phyloP scores from a whole-genome alignment of 2,888 invertebrate species.

The Latrodectus elegans region DNA sequence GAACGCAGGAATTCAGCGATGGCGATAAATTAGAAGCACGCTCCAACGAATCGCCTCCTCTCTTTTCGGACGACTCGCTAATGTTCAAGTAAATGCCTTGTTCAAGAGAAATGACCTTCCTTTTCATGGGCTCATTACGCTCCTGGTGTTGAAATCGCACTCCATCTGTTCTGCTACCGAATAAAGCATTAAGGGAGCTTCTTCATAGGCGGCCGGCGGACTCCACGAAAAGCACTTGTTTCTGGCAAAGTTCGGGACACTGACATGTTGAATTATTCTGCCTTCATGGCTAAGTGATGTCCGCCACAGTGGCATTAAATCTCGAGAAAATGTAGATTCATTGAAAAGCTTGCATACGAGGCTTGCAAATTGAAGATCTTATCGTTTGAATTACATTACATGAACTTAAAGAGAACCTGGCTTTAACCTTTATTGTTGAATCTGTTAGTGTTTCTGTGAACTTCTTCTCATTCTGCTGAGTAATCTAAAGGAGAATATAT shows the following conservation, averaged over 20 bases:
- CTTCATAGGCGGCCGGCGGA: background rate
- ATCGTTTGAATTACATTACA: too few species aligned
- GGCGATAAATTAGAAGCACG: background rate
- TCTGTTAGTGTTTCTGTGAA: too few species aligned
- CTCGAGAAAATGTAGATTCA: too few species aligned
- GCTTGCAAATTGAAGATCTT: too few species aligned
- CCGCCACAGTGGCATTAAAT: background rate
- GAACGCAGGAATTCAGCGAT: background rate
- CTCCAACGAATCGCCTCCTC: background rate
- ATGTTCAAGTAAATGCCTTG: conserved; percentile 13
- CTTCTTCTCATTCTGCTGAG: too few species aligned
- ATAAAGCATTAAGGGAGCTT: conserved; percentile 11
- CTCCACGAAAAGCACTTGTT: conserved; percentile 6
- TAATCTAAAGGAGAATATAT: too few species aligned
- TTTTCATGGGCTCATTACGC: conserved; percentile 14
- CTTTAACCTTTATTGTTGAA: too few species aligned
- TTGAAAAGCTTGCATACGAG: too few species aligned
- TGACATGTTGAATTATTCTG: conserved; percentile 1
- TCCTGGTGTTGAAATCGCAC: conserved; percentile 8
- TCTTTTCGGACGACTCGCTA: conserved; percentile 3
- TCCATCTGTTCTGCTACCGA: conserved; percentile 14
- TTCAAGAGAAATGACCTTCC: conserved; percentile 10
- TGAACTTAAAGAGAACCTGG: too few species aligned
- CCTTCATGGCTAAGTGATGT: background rate
- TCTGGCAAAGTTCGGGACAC: background rate